Conservation (phyloP, 2,888 invertebrate species). For the Sphaerophoria taeniata region DNA sequence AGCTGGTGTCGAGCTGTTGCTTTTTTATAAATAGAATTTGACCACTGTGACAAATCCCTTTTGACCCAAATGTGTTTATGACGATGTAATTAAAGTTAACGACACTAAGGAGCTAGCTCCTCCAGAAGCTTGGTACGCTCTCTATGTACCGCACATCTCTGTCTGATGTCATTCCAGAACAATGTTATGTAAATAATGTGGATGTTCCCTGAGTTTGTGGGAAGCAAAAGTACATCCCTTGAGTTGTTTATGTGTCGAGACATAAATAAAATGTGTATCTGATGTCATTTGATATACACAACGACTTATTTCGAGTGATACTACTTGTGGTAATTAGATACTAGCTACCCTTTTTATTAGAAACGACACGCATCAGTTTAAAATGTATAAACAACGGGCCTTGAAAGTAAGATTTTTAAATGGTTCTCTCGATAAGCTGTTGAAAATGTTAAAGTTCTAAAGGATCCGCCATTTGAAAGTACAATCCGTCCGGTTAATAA, state of each 20-base stretch:
- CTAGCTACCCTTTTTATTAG: neutral
- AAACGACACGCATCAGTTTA: neutral
- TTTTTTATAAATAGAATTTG: neutral
- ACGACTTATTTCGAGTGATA: neutral
- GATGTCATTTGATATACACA: constrained; percentile 30
- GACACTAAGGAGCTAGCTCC: neutral
- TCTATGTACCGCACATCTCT: neutral
- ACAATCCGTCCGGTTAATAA: no score
- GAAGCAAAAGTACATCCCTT: neutral
- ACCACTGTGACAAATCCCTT: constrained; percentile 9
- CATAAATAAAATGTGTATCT: neutral
- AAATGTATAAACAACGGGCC: neutral
- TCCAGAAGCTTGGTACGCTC: neutral
- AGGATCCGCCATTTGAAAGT: no score
- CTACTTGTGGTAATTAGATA: constrained; percentile 23
- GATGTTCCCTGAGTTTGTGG: constrained; percentile 1
- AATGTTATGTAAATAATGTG: constrained; percentile 21
- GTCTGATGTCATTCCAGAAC: constrained; percentile 29
- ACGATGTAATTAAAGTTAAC: constrained; percentile 28
- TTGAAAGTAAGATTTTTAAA: neutral
- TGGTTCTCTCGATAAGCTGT: no score
- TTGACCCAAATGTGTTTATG: constrained; percentile 53
- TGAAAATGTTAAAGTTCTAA: no score
- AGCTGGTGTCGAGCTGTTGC: constrained; percentile 39
- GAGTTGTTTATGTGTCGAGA: neutral